These are phyloP conservation scores for Lethocerus indicus DNA, from an alignment of 1,140 invertebrate genomes.

Conservation along the genomic window DNA sequence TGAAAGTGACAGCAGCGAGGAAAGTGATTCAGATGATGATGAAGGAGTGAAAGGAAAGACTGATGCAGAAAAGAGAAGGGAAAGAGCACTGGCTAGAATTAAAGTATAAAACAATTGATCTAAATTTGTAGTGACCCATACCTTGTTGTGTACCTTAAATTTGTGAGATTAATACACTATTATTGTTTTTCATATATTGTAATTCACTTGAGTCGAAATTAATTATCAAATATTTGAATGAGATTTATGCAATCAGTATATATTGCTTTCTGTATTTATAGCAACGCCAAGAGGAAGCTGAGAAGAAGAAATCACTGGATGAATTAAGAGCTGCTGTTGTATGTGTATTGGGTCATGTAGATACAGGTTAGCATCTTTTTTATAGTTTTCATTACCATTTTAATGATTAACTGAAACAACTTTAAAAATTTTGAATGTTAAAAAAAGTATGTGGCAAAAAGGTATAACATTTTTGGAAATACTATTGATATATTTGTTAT, in stretches of 20 bases:
- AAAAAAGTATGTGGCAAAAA: too few relatives aligned
- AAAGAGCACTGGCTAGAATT: constrained; percentile 47
- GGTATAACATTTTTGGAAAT: neutral
- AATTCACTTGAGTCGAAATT: neutral
- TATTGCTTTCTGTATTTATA: constrained; percentile 22
- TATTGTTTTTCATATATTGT: neutral
- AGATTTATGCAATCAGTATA: neutral
- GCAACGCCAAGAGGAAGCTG: constrained; percentile 66
- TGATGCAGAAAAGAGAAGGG: constrained; percentile 43
- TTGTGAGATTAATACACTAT: too few relatives aligned
- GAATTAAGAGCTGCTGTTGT: constrained; percentile 87
- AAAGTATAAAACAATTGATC: too few relatives aligned
- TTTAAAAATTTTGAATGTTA: too few relatives aligned
- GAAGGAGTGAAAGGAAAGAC: constrained; percentile 33
- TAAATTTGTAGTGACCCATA: too few relatives aligned
- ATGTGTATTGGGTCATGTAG: constrained; percentile 98
- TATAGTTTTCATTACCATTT: neutral
- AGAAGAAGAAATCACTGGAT: constrained; percentile 61
- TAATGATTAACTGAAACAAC: too few relatives aligned
- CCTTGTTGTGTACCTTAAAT: too few relatives aligned
- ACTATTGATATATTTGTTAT: neutral
- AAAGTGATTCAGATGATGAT: constrained; percentile 17
- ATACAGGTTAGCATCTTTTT: constrained; percentile 51
- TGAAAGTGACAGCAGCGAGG: constrained; percentile 6
- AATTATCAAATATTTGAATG: neutral